Evolutionary conservation across 2,113 vertebrate genomes (phyloP), one percentile per base, ranked within the genome.

Genomic region (Anser cygnoides): DNA sequence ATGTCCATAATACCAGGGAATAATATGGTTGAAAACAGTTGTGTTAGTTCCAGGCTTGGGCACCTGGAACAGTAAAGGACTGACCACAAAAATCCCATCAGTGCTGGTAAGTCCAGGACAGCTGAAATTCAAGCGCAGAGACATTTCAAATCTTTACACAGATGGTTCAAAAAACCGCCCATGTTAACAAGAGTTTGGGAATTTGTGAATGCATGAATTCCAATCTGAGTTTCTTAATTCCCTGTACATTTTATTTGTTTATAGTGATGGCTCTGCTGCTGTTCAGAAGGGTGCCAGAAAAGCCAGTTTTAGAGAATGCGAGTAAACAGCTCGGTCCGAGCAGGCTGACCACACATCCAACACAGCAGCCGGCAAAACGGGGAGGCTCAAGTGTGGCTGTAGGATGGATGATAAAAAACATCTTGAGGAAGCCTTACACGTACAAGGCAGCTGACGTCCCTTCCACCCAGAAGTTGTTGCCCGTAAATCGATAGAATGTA

Each of bases 131-230:
- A 84, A 57, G 11, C 65, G 84, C 11, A 20, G 65, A 89, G 39
- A 20, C 8, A 26, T 78, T 85, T 80, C 11, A 92, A 41, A 18
- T 43, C 52, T 67, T 84, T 33, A 90, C 12, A 23, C 20, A 72
- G 39, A 59, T 90, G 65, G 18, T 55, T 92, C 37, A 93, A 26
- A 67, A 28, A 71, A 77, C 10, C 18, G 68, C 20, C 49, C 2
- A 10, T 37, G 21, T 77, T 77, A 86, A 41, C 1, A 0, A 63
- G 50, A 72, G 21, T 67, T 82, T 52, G 61, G 21, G 75, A 50
- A 85, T 73, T 72, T 28, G 43, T 80, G 58, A 96, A 72, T 87
- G 89, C 75, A 52, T 22, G 46, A 84, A 84, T 88, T 86, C 52
- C 68, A 54, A 52, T 75, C 29, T 78, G 90, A 75, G 57, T 67